Conservation (phyloP, 2,797 vertebrate genomes). For the Cynopterus sphinx region DNA sequence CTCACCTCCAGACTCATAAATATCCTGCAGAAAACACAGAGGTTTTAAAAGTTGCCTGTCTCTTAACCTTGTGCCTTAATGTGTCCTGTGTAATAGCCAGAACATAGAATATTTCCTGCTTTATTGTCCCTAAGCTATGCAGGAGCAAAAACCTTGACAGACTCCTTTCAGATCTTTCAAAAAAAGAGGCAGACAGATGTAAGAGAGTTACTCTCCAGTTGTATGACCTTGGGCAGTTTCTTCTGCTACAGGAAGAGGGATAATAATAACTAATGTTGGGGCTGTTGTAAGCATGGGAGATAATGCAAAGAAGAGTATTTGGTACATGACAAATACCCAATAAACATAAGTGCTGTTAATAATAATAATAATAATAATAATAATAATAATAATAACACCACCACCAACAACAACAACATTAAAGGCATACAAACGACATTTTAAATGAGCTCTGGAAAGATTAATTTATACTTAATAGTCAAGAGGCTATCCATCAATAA, state of each 20-base stretch:
- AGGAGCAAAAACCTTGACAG: background rate
- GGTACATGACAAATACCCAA: background rate
- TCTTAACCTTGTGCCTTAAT: slow-evolving; percentile 21
- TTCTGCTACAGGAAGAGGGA: background rate
- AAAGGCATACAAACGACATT: background rate
- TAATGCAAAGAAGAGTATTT: background rate
- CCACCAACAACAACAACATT: background rate
- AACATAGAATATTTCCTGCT: background rate
- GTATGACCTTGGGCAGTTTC: background rate
- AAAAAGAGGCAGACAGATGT: slow-evolving; percentile 25
- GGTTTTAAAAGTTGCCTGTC: slow-evolving; percentile 24
- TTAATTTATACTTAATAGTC: slow-evolving; percentile 42
- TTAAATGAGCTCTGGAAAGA: slow-evolving; percentile 56
- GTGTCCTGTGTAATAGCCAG: background rate
- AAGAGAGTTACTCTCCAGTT: background rate
- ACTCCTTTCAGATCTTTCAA: background rate
- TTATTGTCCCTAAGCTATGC: background rate
- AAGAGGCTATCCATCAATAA: background rate
- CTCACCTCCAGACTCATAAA: slow-evolving; percentile 69
- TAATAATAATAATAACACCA: slow-evolving; percentile 16
- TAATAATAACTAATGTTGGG: background rate
- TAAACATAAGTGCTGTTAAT: background rate
- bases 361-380: slow-evolving; percentile 39
- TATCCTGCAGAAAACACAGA: slow-evolving; percentile 53
- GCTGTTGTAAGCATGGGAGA: background rate